A percentile compares a stretch with the other conserved stretches of the same genome.
phyloP scores from a whole-genome alignment of 2,888 invertebrate species.

The Heliconius ethilla region DNA sequence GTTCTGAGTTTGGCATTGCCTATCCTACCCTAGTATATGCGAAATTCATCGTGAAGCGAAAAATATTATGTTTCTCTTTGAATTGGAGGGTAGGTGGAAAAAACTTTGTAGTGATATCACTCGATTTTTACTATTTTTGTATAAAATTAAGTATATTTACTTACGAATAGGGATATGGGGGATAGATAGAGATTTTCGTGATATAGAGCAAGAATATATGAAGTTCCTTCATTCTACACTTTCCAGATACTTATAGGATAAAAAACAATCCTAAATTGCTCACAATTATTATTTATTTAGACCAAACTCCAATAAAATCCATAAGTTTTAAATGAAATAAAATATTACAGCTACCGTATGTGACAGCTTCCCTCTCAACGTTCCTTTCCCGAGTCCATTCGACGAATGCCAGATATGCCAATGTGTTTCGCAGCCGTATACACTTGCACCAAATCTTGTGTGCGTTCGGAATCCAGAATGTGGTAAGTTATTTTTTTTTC shows the following conservation, averaged over 20 bases:
- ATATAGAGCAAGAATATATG: no score
- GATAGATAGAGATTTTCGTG: no score
- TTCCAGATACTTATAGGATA: no score
- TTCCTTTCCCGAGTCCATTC: slow-evolving; percentile 54
- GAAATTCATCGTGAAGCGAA: no score
- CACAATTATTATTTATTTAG: no score
- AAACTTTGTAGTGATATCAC: neutral
- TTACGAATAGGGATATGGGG: no score
- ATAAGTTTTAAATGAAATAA: neutral
- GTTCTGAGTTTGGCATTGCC: no score
- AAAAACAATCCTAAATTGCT: no score
- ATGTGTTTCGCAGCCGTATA: neutral
- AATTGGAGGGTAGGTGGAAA: neutral
- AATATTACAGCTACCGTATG: slow-evolving; percentile 58
- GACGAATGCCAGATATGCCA: slow-evolving; percentile 9
- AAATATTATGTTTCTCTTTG: neutral
- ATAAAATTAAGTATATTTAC: no score
- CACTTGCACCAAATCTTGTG: neutral
- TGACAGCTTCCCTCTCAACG: slow-evolving; percentile 57
- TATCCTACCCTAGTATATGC: no score
- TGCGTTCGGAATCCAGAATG: slow-evolving; percentile 15
- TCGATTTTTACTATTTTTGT: neutral
- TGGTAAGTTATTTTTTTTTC: neutral
- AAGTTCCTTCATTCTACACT: no score
- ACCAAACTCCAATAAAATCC: no score